These are phyloP conservation scores for Petrocephalus schoutedeni DNA, from an alignment of 2,797 vertebrate species.

Conservation along the genomic window DNA sequence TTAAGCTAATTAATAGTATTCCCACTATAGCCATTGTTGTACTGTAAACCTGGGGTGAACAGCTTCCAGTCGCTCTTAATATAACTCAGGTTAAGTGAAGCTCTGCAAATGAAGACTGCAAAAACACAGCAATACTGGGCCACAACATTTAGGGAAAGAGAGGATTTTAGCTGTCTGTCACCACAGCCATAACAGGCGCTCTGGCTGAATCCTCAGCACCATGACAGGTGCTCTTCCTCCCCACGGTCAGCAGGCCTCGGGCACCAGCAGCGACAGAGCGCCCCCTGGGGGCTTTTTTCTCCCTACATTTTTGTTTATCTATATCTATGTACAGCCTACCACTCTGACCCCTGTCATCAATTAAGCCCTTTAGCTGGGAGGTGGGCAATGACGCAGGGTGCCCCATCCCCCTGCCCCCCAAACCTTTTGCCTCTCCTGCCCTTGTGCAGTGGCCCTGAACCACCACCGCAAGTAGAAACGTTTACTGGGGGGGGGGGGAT, in stretches of 20 bases:
- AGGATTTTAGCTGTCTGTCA: too few species aligned
- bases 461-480: background rate
- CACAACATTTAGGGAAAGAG: too few species aligned
- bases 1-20: background rate
- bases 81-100: background rate
- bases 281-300: background rate
- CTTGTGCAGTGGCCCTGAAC: background rate
- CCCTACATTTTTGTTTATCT: background rate
- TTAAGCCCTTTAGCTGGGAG: slow-evolving; percentile 11
- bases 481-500: background rate
- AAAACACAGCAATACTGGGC: background rate
- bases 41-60: background rate
- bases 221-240: background rate
- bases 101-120: background rate
- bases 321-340: background rate
- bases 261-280: background rate
- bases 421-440: background rate
- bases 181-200: background rate
- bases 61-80: background rate
- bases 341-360: background rate
- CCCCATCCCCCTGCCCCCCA: too few species aligned
- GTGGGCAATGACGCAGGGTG: slow-evolving; percentile 1
- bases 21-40: background rate
- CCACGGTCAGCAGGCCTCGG: background rate
- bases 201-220: background rate